These are phyloP conservation scores for Sialia sialis DNA, from an alignment of 2,113 vertebrate species.

Conservation along the genomic window DNA sequence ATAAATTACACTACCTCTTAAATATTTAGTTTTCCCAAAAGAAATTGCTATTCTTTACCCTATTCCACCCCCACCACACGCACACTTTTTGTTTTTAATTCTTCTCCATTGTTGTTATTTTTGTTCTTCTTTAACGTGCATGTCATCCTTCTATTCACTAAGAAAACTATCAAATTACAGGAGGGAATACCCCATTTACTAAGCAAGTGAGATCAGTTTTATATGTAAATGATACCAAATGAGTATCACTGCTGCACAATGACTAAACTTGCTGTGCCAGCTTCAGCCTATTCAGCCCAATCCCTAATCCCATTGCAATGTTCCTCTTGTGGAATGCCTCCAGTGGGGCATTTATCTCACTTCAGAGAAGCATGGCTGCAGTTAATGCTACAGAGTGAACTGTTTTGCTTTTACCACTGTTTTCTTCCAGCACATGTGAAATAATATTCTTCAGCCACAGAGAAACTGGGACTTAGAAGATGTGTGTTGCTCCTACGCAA, in stretches of 20 bases:
- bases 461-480: neutral
- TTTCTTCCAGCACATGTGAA: neutral
- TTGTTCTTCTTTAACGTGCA: neutral
- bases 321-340: neutral
- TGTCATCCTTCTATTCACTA: neutral
- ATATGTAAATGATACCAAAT: neutral
- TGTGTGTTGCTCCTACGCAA: neutral
- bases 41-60: neutral
- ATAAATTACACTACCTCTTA: neutral
- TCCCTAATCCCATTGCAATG: neutral
- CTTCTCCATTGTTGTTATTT: neutral
- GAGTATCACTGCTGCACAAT: neutral
- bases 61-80: too few relatives aligned
- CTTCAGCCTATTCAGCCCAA: neutral
- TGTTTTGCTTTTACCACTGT: neutral
- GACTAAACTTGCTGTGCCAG: neutral
- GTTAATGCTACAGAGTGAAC: neutral
- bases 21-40: neutral
- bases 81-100: neutral
- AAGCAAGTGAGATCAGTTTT: neutral
- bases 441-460: neutral
- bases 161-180: neutral
- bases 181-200: neutral
- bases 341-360: neutral
- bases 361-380: neutral